Percentiles rank a stretch among this genome's conserved stretches.
Evolutionary conservation across 1,140 invertebrate species (phyloP).

Genomic region (Magallana angulata): DNA sequence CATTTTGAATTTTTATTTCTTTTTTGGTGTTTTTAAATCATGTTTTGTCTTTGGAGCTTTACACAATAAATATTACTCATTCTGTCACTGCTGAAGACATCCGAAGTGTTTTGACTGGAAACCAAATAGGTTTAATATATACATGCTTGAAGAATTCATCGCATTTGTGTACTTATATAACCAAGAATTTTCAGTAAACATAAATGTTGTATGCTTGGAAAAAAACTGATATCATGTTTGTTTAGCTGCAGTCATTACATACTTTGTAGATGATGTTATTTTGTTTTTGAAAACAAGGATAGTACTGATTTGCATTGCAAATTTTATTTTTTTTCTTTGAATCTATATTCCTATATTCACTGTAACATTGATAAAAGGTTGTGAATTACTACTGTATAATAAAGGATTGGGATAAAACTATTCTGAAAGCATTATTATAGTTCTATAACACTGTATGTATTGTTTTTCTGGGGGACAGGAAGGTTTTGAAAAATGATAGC

Average conservation of each 20-base stretch:
- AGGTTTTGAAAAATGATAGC: constrained; percentile 13
- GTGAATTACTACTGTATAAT: not conserved
- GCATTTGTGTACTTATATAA: constrained; percentile 10
- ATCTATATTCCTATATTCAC: not conserved
- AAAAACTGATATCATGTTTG: not conserved
- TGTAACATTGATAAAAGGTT: not conserved
- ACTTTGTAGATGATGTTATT: not conserved
- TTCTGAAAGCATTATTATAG: too few relatives aligned
- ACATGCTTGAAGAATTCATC: not conserved
- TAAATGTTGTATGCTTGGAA: not conserved
- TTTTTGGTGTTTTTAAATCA: not conserved
- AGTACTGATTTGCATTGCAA: too few relatives aligned
- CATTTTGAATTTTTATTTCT: not conserved
- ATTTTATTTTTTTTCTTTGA: too few relatives aligned
- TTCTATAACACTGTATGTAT: not conserved
- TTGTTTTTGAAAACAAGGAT: not conserved
- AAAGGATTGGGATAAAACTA: not conserved
- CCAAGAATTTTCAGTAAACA: constrained; percentile 13
- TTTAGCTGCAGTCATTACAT: not conserved
- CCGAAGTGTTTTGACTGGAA: constrained; percentile 19
- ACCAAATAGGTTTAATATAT: constrained; percentile 18
- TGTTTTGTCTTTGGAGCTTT: constrained; percentile 1
- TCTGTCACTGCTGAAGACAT: constrained; percentile 1
- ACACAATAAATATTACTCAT: constrained; percentile 27
- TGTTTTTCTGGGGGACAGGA: not conserved